Evolutionary conservation across 2,113 vertebrate species (phyloP).

Genomic region (Brachypodius melanocephalos): DNA sequence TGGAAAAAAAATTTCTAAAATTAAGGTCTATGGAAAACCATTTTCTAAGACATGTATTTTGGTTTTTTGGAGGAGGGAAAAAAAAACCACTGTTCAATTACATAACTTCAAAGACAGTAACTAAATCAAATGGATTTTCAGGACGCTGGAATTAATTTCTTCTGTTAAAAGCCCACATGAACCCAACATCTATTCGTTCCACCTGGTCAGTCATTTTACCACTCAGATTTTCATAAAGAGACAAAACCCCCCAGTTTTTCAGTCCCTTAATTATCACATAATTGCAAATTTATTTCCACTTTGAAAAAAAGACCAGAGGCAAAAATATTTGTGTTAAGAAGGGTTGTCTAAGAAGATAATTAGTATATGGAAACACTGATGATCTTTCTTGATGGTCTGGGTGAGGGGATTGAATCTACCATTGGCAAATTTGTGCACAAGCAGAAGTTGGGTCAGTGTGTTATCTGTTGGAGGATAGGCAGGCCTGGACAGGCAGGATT

Average conservation of each 20-base stretch:
- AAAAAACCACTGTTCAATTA: neutral
- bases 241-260: neutral
- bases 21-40: neutral
- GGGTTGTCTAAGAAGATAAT: neutral
- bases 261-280: neutral
- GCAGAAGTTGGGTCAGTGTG: neutral
- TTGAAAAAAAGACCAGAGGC: neutral
- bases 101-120: neutral
- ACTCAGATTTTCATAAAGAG: neutral
- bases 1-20: neutral
- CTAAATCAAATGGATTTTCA: neutral
- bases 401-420: neutral
- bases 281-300: neutral
- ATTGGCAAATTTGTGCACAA: neutral
- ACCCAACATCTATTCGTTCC: neutral
- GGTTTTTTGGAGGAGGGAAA: neutral
- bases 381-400: neutral
- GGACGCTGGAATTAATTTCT: neutral
- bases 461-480: neutral
- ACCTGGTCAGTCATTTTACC: neutral
- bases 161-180: neutral
- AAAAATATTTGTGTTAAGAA: neutral
- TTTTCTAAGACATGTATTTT: neutral
- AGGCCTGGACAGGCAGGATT: neutral
- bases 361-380: neutral